Conservation (phyloP, 2,113 vertebrate species). For the Dendrocopos noguchii region DNA sequence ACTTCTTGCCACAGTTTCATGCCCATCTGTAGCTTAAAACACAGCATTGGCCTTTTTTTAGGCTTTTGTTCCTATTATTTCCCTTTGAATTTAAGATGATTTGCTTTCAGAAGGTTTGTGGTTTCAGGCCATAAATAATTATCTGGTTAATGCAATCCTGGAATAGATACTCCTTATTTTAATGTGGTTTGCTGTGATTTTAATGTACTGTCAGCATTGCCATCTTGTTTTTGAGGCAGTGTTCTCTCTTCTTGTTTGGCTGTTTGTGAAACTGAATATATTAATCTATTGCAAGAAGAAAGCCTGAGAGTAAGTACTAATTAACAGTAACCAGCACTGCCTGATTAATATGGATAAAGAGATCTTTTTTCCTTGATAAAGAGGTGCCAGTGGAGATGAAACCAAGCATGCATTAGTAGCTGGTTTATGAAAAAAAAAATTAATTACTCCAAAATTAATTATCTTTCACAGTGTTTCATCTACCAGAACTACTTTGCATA, state of each 20-base stretch:
- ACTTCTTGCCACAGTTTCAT: background rate
- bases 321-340: slow-evolving; percentile 29
- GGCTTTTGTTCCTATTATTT: background rate
- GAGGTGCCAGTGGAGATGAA: slow-evolving; percentile 15
- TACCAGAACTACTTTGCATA: background rate
- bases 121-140: background rate
- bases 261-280: background rate
- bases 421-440: slow-evolving; percentile 30
- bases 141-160: background rate
- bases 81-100: background rate
- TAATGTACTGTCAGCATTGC: background rate
- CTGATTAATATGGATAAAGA: slow-evolving; percentile 53
- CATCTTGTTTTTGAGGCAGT: background rate
- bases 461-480: slow-evolving; percentile 18
- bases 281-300: background rate
- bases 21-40: background rate
- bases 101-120: background rate
- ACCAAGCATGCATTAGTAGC: background rate
- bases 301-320: slow-evolving; percentile 20
- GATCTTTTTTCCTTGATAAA: slow-evolving; percentile 32
- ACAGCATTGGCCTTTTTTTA: background rate
- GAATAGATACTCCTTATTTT: background rate
- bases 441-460: slow-evolving; percentile 43
- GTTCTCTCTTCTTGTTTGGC: background rate
- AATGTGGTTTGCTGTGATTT: background rate